Percentiles rank a stretch among this genome's conserved stretches.
phyloP scores from a whole-genome alignment of 2,888 invertebrate species.

The Aleiodes alternator region DNA sequence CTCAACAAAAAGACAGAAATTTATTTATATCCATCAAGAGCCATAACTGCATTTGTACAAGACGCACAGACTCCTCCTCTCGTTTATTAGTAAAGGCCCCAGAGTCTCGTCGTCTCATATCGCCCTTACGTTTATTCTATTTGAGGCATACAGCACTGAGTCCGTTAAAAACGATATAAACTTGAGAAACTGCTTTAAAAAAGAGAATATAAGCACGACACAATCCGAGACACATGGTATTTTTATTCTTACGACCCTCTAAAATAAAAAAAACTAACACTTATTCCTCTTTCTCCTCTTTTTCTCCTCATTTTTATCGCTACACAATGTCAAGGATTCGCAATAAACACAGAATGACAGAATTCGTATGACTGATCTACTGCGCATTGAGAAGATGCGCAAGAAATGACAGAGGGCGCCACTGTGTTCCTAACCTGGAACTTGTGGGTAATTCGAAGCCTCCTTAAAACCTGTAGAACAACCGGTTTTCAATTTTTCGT shows the following conservation, averaged over 20 bases:
- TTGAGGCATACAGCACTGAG: slow-evolving; percentile 68
- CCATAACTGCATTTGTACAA: background rate
- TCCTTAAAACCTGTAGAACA: slow-evolving; percentile 48
- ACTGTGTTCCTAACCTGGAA: background rate
- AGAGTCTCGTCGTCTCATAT: slow-evolving; percentile 26
- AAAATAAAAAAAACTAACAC: slow-evolving; percentile 36
- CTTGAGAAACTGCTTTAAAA: slow-evolving; percentile 57
- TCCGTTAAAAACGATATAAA: slow-evolving; percentile 71
- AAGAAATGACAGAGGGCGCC: slow-evolving; percentile 18
- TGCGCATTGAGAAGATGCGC: background rate
- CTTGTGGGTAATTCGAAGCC: slow-evolving; percentile 26
- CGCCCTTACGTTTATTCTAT: slow-evolving; percentile 60
- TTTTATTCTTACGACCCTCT: slow-evolving; percentile 61
- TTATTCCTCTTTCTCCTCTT: background rate
- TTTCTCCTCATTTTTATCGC: background rate
- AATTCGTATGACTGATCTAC: slow-evolving; percentile 34
- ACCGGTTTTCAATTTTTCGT: slow-evolving; percentile 62
- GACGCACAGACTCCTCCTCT: too few species aligned
- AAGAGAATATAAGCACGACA: slow-evolving; percentile 45
- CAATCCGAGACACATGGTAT: slow-evolving; percentile 58
- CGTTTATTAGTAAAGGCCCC: too few species aligned
- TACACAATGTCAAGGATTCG: slow-evolving; percentile 6
- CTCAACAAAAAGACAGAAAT: slow-evolving; percentile 20
- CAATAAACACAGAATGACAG: slow-evolving; percentile 45
- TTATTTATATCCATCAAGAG: slow-evolving; percentile 28